A percentile compares a stretch with the other conserved stretches of the same genome.
Evolutionary conservation across 2,888 invertebrate species (phyloP).

Genomic region (Polylopha cassiicola): DNA sequence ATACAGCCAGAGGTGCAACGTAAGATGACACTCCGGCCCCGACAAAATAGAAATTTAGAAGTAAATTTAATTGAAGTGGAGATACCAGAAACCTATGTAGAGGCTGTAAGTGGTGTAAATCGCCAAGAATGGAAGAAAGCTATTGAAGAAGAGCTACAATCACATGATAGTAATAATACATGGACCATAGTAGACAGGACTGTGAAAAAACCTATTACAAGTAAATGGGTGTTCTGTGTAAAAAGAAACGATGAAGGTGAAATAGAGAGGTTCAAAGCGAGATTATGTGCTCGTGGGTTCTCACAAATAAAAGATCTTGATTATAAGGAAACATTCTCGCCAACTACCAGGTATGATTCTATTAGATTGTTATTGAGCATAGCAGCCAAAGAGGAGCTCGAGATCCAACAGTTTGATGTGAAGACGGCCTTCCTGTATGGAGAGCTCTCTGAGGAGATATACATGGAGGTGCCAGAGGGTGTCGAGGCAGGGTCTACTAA

Average conservation of each 20-base stretch:
- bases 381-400: no score
- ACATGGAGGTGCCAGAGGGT: conserved; percentile 7
- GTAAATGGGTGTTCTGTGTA: conserved; percentile 3
- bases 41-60: not conserved
- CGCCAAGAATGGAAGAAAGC: not conserved
- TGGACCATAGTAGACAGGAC: not conserved
- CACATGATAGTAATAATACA: not conserved
- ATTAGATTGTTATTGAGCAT: no score
- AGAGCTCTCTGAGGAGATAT: no score
- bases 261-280: not conserved
- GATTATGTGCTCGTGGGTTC: conserved; percentile 1
- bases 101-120: not conserved
- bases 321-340: conserved; percentile 1
- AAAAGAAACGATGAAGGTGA: no score
- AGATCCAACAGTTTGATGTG: no score
- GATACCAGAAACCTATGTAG: not conserved
- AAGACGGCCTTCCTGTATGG: no score
- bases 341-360: not conserved
- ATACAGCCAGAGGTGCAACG: not conserved
- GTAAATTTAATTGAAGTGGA: not conserved
- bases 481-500: no score
- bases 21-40: not conserved
- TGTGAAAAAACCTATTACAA: not conserved
- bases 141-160: not conserved
- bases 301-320: not conserved